Percentiles rank a stretch among this genome's conserved stretches.
phyloP scores from a whole-genome alignment of 2,113 vertebrate species.

The Poeciliopsis turrubarensis region DNA sequence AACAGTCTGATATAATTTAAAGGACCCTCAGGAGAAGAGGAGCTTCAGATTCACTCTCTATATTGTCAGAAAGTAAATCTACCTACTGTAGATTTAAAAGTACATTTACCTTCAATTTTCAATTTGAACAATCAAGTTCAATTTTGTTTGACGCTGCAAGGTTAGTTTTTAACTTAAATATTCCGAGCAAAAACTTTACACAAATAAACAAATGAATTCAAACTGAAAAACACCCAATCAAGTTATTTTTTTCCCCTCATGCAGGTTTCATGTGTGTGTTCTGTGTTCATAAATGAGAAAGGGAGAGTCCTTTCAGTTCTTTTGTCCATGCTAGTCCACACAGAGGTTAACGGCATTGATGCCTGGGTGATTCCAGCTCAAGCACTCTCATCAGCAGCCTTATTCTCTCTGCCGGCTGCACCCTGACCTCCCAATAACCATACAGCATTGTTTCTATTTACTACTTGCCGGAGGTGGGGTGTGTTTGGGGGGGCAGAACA shows the following conservation, averaged over 20 bases:
- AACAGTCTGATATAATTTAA: no score
- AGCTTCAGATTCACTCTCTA: no score
- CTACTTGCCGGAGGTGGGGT: slow-evolving; percentile 70
- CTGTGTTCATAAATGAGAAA: not conserved
- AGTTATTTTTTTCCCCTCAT: slow-evolving; percentile 4
- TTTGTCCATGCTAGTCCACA: slow-evolving; percentile 65
- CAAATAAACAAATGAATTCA: slow-evolving; percentile 1
- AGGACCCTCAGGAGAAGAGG: no score
- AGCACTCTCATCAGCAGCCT: slow-evolving; percentile 76
- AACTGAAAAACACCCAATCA: slow-evolving; percentile 21
- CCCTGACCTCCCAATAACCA: slow-evolving; percentile 84
- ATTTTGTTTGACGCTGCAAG: no score
- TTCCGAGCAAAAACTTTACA: not conserved
- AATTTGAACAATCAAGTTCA: no score
- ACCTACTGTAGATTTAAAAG: no score
- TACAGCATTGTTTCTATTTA: slow-evolving; percentile 83
- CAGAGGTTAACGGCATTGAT: slow-evolving; percentile 76
- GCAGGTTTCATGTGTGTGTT: slow-evolving; percentile 11
- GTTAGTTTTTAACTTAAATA: no score
- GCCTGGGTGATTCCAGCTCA: slow-evolving; percentile 76
- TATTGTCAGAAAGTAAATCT: no score
- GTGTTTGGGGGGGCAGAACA: slow-evolving; percentile 28
- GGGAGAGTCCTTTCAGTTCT: slow-evolving; percentile 15
- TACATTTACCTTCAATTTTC: no score
- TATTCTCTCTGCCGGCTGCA: slow-evolving; percentile 75